Conservation (phyloP, 2,888 invertebrate genomes). For the Acleris emargana region DNA sequence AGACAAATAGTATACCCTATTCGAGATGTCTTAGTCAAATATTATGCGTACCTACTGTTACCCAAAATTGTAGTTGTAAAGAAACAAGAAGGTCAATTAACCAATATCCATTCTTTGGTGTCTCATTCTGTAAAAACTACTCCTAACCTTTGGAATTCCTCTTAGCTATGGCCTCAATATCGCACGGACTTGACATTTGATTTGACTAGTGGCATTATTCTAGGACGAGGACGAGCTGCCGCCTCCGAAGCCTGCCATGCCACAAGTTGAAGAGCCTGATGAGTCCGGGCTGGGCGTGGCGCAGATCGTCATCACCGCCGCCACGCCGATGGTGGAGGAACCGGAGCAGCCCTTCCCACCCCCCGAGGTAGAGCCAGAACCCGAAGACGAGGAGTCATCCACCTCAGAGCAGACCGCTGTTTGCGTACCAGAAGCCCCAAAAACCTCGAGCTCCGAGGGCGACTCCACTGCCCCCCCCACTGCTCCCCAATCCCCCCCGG, state of each 20-base stretch:
- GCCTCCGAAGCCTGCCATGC: conserved; percentile 54
- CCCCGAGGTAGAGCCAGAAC: conserved; percentile 52
- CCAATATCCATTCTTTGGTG: too few species aligned
- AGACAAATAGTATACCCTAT: too few species aligned
- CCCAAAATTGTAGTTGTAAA: too few species aligned
- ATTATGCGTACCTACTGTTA: too few species aligned
- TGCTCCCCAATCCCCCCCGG: conserved; percentile 83
- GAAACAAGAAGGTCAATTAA: too few species aligned
- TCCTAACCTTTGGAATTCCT: background rate
- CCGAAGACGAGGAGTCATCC: conserved; percentile 76
- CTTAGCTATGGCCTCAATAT: conserved; percentile 13
- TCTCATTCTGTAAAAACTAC: background rate
- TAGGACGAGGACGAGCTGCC: conserved; percentile 49
- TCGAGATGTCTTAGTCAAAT: too few species aligned
- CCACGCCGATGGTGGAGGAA: conserved; percentile 96
- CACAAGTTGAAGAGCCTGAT: conserved; percentile 68
- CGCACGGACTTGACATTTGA: conserved; percentile 12
- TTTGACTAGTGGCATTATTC: background rate
- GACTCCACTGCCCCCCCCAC: conserved; percentile 85
- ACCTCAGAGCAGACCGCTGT: conserved; percentile 78
- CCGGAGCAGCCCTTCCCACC: conserved; percentile 91
- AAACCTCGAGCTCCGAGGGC: conserved; percentile 86
- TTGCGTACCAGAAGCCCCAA: conserved; percentile 76
- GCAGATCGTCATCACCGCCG: conserved; percentile 96
- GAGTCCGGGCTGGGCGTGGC: conserved; percentile 91